phyloP scores from a whole-genome alignment of 1,140 invertebrate species.

The Phortica variegata region DNA sequence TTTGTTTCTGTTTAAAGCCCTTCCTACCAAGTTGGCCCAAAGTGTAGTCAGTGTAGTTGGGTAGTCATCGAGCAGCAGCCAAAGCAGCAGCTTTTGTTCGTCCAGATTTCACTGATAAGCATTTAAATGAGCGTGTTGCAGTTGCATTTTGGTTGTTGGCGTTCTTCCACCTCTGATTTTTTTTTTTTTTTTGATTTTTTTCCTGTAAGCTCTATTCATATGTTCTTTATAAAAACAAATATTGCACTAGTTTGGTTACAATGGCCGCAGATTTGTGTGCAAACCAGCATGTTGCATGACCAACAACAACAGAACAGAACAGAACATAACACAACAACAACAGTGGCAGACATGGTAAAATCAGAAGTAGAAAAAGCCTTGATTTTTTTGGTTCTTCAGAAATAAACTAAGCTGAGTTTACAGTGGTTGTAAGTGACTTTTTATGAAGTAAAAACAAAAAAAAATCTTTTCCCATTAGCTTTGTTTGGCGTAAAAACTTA shows the following conservation, averaged over 20 bases:
- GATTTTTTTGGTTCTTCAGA: no score
- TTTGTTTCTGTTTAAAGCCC: conserved; percentile 26
- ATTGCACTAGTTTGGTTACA: conserved; percentile 50
- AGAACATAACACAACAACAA: no score
- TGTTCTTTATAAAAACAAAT: no score
- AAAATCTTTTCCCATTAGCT: no score
- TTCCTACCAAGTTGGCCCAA: conserved; percentile 41
- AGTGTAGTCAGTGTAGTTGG: conserved; percentile 45
- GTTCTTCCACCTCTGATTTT: conserved; percentile 8
- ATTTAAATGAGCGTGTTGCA: conserved; percentile 48
- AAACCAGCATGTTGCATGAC: conserved; percentile 34
- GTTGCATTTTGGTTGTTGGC: conserved; percentile 4
- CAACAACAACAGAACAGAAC: conserved; percentile 22
- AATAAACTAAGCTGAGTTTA: no score
- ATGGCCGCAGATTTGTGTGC: conserved; percentile 33
- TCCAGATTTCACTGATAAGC: conserved; percentile 50
- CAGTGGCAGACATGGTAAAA: no score
- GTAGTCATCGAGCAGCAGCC: conserved; percentile 18
- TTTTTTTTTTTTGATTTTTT: conserved; percentile 8
- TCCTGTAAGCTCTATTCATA: not conserved
- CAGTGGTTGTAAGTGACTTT: no score
- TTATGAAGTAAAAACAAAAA: no score
- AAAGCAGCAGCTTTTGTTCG: conserved; percentile 49
- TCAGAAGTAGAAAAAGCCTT: no score
- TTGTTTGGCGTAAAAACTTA: no score